Evolutionary conservation across 2,888 invertebrate genomes (phyloP), one percentile per base, ranked within the genome.

Genomic region (Lymantria monacha): DNA sequence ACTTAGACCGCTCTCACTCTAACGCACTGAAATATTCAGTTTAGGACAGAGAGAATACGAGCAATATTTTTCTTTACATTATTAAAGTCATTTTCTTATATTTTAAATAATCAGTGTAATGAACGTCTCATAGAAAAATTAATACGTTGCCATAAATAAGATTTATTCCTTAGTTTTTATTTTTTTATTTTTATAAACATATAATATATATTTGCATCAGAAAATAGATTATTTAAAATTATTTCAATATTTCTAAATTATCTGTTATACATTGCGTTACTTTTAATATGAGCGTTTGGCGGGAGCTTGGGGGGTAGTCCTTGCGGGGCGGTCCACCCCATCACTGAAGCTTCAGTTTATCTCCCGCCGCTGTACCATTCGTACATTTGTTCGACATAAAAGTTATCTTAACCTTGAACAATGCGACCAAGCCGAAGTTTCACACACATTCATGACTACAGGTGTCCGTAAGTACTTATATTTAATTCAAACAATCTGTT

Each of bases 381-480:
- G 59, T 64, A 72, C 70, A 49, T 46, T 50, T 22, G 51, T 22
- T 30, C 12, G 15, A 51, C 41, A 48, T 9, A n/a, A 42, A 52
- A 62, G 50, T 52, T 43, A 40, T 12, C 12, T 14, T 14, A 31
- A 43, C 44, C 37, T 43, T 9, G 13, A 9, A 56, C 13, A 9
- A 72, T 77, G 72, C 63, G 52, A 30, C 69, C 66, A 0, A 71
- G 67, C 44, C 67, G 63, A 50, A 75, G 69, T 49, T 77, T 78
- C 12, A 59, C 54, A 0, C 82, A 83, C 22, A 51, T 65, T 0
- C 81, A 83, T 47, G 83, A 84, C 47, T 43, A 80, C 30, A 69
- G 79, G 3, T 84, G 83, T 47, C 72, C 72, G 83, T 83, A 70
- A 81, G 83, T 81, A 15, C 7, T 48, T 36, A 40, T 47, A 22